phyloP scores from a whole-genome alignment of 2,797 vertebrate genomes.

The Staurois parvus region DNA sequence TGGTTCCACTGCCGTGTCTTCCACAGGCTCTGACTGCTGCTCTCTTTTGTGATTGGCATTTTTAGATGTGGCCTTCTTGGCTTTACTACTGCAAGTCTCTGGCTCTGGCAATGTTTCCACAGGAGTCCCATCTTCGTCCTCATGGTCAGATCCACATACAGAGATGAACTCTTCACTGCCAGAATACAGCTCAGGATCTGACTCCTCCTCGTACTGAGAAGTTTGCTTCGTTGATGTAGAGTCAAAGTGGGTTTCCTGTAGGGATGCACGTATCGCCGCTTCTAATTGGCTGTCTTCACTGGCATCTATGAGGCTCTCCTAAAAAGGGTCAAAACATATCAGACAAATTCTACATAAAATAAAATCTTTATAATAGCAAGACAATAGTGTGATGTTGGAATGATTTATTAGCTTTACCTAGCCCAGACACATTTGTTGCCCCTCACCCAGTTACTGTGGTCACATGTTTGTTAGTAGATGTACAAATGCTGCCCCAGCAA shows the following conservation, averaged over 20 bases:
- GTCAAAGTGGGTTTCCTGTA: constrained; percentile 98
- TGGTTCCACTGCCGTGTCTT: constrained; percentile 78
- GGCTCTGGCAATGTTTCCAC: constrained; percentile 31
- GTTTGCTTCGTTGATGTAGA: constrained; percentile 86
- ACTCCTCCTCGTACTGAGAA: constrained; percentile 88
- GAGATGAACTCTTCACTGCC: constrained; percentile 98
- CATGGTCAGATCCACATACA: constrained; percentile 90
- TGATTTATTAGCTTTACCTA: no score
- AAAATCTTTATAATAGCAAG: not conserved
- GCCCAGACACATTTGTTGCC: no score
- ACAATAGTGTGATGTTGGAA: no score
- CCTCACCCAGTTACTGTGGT: no score
- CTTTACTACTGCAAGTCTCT: constrained; percentile 77
- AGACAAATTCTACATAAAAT: not conserved
- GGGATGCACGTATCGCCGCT: constrained; percentile 94
- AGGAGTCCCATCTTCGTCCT: constrained; percentile 80
- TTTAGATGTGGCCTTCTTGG: constrained; percentile 93
- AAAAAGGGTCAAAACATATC: constrained; percentile 33
- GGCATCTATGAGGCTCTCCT: constrained; percentile 98
- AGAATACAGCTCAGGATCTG: constrained; percentile 95
- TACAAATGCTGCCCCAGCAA: no score
- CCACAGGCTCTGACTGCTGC: constrained; percentile 90
- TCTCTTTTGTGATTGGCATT: constrained; percentile 93
- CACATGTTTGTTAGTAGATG: no score
- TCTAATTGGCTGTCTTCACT: constrained; percentile 99